Conservation (phyloP, 2,888 invertebrate species). For the Lamellibrachia columna region DNA sequence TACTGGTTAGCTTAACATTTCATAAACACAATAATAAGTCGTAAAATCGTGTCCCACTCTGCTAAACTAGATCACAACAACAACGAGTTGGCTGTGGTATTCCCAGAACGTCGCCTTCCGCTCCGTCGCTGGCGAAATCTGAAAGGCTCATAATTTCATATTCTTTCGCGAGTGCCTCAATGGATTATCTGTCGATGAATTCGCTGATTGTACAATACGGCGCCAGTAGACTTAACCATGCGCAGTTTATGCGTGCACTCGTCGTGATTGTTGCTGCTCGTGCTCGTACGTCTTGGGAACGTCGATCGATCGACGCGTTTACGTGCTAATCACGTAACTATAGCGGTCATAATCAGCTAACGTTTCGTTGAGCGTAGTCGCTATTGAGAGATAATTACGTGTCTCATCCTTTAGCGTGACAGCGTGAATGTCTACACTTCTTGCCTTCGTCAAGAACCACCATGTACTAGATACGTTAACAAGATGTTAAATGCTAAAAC, state of each 20-base stretch:
- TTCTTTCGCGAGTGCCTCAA: not conserved
- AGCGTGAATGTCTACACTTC: not conserved
- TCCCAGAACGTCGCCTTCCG: not conserved
- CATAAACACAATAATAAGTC: not conserved
- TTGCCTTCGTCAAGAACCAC: not conserved
- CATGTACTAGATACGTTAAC: not conserved
- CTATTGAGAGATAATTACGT: slow-evolving; percentile 5
- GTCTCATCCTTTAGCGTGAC: not conserved
- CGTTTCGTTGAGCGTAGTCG: not conserved
- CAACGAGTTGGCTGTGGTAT: not conserved
- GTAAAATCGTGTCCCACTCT: not conserved
- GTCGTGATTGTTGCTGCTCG: not conserved
- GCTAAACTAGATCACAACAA: not conserved
- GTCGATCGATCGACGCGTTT: slow-evolving; percentile 4
- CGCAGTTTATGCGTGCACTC: not conserved
- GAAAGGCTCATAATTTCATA: slow-evolving; percentile 8
- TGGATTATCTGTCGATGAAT: not conserved
- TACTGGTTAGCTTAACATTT: not conserved
- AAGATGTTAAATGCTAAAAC: no score
- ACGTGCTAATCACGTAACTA: not conserved
- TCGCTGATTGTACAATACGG: not conserved
- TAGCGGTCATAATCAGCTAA: not conserved
- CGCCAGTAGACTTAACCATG: not conserved
- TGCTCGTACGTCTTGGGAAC: not conserved
- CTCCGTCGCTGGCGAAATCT: not conserved